Conservation (phyloP, 2,888 invertebrate genomes). For the Morpho deidamia region DNA sequence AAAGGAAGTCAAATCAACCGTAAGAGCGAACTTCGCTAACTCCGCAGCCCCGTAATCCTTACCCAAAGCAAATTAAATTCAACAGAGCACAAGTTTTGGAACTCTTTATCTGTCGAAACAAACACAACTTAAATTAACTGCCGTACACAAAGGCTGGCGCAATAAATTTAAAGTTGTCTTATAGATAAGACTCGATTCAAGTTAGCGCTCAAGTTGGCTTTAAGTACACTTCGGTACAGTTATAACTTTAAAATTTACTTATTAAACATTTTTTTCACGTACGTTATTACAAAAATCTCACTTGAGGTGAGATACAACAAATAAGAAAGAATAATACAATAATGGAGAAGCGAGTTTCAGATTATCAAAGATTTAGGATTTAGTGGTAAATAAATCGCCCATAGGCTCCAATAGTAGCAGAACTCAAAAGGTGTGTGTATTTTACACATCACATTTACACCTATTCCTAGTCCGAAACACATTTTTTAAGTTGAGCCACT, state of each 20-base stretch:
- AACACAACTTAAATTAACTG: constrained; percentile 23
- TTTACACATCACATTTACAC: too few relatives aligned
- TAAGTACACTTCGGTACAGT: not conserved
- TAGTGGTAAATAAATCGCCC: too few relatives aligned
- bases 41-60: not conserved
- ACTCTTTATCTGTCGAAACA: constrained; percentile 23
- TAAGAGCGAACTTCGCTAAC: constrained; percentile 1
- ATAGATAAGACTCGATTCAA: constrained; percentile 16
- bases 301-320: too few relatives aligned
- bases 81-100: constrained; percentile 16
- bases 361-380: too few relatives aligned
- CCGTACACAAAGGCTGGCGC: constrained; percentile 13
- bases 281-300: too few relatives aligned
- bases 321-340: too few relatives aligned
- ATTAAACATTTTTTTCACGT: too few relatives aligned
- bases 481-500: too few relatives aligned
- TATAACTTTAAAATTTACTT: not conserved
- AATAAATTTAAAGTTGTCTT: constrained; percentile 23
- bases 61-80: constrained; percentile 18
- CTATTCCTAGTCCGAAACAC: too few relatives aligned
- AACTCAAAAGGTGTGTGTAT: too few relatives aligned
- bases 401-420: too few relatives aligned
- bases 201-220: constrained; percentile 2
- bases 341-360: too few relatives aligned
- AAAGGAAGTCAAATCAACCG: constrained; percentile 1